Conservation (phyloP, 2,888 invertebrate genomes). For the Lysandra bellargus region DNA sequence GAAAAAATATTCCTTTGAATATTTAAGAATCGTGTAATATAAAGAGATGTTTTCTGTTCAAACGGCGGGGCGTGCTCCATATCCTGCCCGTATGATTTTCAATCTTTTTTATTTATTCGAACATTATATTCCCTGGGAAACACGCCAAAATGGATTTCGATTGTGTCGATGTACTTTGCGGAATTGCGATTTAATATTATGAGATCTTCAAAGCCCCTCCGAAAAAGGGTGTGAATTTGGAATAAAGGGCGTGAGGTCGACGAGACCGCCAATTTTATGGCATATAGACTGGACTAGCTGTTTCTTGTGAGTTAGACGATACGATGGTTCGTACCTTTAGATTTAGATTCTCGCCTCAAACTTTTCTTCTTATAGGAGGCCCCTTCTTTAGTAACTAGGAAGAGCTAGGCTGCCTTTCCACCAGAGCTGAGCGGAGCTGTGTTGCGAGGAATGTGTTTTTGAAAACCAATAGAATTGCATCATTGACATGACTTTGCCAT, state of each 20-base stretch:
- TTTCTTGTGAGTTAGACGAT: too few relatives aligned
- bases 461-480: too few relatives aligned
- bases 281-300: not conserved
- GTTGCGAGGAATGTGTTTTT: too few relatives aligned
- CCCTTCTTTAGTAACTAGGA: too few relatives aligned
- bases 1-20: slow-evolving; percentile 29
- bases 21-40: slow-evolving; percentile 16
- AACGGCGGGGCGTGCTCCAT: not conserved
- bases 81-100: slow-evolving; percentile 17
- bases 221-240: not conserved
- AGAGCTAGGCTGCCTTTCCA: too few relatives aligned
- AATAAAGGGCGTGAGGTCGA: not conserved
- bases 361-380: too few relatives aligned
- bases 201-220: not conserved
- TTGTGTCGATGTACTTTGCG: slow-evolving; percentile 19
- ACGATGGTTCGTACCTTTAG: too few relatives aligned
- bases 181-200: slow-evolving; percentile 9
- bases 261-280: not conserved
- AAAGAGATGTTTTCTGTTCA: slow-evolving; percentile 14
- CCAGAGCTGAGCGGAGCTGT: too few relatives aligned
- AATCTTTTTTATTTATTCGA: slow-evolving; percentile 8
- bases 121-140: not conserved
- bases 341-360: too few relatives aligned
- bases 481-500: too few relatives aligned
- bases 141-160: not conserved